Evolutionary conservation across 2,888 invertebrate genomes (phyloP).

Genomic region (Platycnemis pennipes): DNA sequence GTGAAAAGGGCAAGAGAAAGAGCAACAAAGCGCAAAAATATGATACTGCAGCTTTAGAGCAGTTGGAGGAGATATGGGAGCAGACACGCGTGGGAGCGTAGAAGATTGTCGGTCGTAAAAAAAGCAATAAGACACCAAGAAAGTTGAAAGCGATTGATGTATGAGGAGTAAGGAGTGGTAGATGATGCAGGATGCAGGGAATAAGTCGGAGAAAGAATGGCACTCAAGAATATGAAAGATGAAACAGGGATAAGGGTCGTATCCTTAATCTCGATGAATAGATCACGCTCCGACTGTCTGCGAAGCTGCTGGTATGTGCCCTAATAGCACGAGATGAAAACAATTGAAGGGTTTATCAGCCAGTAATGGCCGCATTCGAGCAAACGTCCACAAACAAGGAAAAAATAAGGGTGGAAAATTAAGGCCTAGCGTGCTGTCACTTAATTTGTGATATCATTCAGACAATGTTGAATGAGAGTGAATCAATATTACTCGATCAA

Average conservation of each 20-base stretch:
- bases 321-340: neutral
- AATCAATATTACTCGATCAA: no score
- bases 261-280: neutral
- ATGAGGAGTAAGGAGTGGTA: neutral
- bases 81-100: neutral
- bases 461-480: no score
- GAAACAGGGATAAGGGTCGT: neutral
- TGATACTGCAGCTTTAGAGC: neutral
- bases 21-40: slow-evolving; percentile 27
- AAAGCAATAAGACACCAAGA: neutral
- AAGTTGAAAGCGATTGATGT: slow-evolving; percentile 27
- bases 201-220: neutral
- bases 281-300: neutral
- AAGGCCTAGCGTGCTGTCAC: neutral
- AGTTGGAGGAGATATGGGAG: slow-evolving; percentile 9
- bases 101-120: slow-evolving; percentile 19
- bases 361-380: neutral
- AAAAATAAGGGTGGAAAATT: neutral
- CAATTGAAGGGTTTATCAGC: neutral
- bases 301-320: neutral
- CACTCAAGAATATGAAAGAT: neutral
- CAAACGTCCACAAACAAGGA: neutral
- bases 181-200: neutral
- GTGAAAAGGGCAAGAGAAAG: neutral
- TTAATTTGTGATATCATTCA: neutral